A percentile compares a stretch with the other conserved stretches of the same genome.
These are phyloP conservation scores for Piezodorus guildinii DNA, from an alignment of 1,140 invertebrate species.

Conservation along the genomic window DNA sequence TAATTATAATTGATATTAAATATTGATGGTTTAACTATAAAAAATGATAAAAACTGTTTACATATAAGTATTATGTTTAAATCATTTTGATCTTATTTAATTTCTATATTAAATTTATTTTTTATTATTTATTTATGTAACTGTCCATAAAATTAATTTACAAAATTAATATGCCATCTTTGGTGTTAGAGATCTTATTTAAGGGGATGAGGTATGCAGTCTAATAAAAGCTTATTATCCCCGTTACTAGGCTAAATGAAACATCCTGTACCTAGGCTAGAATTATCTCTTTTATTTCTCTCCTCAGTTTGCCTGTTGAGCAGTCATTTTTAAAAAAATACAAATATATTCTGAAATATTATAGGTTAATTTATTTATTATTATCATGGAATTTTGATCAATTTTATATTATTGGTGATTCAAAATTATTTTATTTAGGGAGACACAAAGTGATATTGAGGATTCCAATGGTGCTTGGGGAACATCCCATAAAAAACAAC, in stretches of 20 bases:
- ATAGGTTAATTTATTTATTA: not conserved
- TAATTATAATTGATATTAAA: too few species aligned
- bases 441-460: constrained; percentile 23
- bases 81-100: not conserved
- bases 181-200: not conserved
- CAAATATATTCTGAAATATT: not conserved
- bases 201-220: constrained; percentile 4
- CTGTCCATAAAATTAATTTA: too few species aligned
- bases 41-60: not conserved
- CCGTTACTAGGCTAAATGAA: constrained; percentile 4
- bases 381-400: not conserved
- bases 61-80: too few species aligned
- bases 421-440: constrained; percentile 11
- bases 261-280: not conserved
- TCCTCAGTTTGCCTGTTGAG: too few species aligned
- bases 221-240: constrained; percentile 15
- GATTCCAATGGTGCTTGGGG: constrained; percentile 24
- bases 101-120: not conserved
- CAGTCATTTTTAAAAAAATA: not conserved
- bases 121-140: too few species aligned
- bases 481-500: constrained; percentile 15
- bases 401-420: not conserved
- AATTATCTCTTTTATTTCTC: too few species aligned
- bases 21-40: too few species aligned
- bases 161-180: too few species aligned